Conservation (phyloP, 1,140 invertebrate species). For the Cepaea nemoralis region DNA sequence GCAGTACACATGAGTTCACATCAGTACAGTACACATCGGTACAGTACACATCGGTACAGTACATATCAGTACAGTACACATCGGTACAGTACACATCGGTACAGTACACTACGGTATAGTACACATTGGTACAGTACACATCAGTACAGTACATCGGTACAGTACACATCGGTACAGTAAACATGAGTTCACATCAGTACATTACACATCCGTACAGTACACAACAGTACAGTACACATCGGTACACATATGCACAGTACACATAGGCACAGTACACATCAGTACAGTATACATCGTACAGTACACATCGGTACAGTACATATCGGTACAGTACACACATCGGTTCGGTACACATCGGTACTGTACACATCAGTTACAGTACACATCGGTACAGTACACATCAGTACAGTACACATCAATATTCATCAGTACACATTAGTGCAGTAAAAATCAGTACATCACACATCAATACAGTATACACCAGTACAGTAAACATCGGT, state of each 20-base stretch:
- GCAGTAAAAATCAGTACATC: conserved; percentile 10
- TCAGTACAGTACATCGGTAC: conserved; percentile 28
- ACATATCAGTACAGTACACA: conserved; percentile 40
- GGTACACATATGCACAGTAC: not conserved
- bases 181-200: conserved; percentile 33
- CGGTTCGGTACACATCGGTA: conserved; percentile 20
- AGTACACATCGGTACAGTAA: conserved; percentile 37
- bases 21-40: not conserved
- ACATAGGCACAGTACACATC: not conserved
- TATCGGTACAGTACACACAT: conserved; percentile 36
- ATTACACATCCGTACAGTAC: conserved; percentile 6
- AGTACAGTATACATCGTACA: no score
- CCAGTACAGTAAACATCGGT: not conserved
- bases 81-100: conserved; percentile 19
- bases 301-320: no score
- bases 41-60: conserved; percentile 40
- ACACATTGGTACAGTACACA: conserved; percentile 29
- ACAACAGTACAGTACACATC: not conserved
- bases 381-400: conserved; percentile 29
- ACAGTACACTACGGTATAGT: conserved; percentile 31
- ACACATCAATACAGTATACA: not conserved
- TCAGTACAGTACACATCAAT: conserved; percentile 26
- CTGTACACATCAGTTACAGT: conserved; percentile 30
- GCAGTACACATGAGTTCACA: not conserved
- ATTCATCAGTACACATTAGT: conserved; percentile 37